phyloP scores from a whole-genome alignment of 2,113 vertebrate species.

The Chelonoidis abingdonii region DNA sequence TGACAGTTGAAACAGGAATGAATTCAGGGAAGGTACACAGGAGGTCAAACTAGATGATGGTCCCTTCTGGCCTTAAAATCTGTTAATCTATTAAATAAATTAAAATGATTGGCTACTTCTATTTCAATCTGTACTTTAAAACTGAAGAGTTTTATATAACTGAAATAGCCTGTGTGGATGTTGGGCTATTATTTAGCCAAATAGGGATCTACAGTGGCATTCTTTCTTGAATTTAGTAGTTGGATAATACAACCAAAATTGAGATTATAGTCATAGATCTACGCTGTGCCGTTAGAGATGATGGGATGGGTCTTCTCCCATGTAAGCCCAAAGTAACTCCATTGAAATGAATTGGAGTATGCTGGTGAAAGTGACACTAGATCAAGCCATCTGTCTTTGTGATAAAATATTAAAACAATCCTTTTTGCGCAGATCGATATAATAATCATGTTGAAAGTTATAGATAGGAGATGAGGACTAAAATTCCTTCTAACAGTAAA shows the following conservation, averaged over 20 bases:
- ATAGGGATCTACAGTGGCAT: neutral
- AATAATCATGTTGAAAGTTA: rapidly evolving
- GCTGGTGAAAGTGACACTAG: neutral
- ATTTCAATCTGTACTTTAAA: neutral
- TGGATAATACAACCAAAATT: neutral
- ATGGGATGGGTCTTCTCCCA: neutral
- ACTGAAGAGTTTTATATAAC: slow-evolving; percentile 2
- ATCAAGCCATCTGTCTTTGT: neutral
- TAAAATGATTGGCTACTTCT: neutral
- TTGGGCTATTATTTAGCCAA: neutral
- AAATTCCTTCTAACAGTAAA: neutral
- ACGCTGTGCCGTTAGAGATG: neutral
- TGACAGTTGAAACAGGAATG: too few species aligned
- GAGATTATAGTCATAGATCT: neutral
- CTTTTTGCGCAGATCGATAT: neutral
- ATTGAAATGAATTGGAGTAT: neutral
- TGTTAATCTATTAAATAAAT: slow-evolving; percentile 14
- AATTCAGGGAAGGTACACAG: too few species aligned
- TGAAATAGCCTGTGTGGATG: neutral
- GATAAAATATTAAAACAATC: neutral
- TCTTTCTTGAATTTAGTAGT: neutral
- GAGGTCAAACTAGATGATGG: neutral
- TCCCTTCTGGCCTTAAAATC: neutral
- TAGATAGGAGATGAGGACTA: neutral
- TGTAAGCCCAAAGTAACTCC: neutral